Conservation (phyloP, 2,888 invertebrate species). For the Andrena dorsata region DNA sequence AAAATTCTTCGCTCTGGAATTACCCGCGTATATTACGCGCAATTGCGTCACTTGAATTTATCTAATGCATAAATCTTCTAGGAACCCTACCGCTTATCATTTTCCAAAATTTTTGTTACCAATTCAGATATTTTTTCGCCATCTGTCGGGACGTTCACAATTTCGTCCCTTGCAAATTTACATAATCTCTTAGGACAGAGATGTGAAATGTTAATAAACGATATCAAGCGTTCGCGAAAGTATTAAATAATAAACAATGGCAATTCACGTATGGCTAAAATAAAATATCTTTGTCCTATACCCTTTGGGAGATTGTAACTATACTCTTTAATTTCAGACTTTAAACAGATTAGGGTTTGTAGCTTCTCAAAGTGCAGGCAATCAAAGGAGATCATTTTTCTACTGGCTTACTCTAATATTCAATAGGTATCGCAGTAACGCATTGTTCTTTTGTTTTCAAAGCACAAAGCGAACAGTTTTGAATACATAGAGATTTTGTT, state of each 20-base stretch:
- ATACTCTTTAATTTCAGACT: slow-evolving; percentile 46
- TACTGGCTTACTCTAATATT: slow-evolving; percentile 75
- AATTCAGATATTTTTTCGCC: neutral
- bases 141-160: neutral
- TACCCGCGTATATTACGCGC: neutral
- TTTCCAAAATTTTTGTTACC: neutral
- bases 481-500: slow-evolving; percentile 18
- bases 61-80: neutral
- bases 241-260: slow-evolving; percentile 30
- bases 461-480: neutral
- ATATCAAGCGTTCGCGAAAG: neutral
- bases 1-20: neutral
- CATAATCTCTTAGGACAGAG: neutral
- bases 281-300: neutral
- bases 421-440: slow-evolving; percentile 69
- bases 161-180: neutral
- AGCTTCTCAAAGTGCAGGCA: neutral
- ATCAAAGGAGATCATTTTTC: slow-evolving; percentile 67
- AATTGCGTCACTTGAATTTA: neutral
- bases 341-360: slow-evolving; percentile 20
- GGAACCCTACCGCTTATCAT: neutral
- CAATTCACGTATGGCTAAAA: slow-evolving; percentile 45
- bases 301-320: neutral
- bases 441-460: neutral
- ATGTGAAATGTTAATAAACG: neutral